Base-by-base conservation (phyloP, 1,140 invertebrate genomes). In the Anoplolepis gracilipes region DNA sequence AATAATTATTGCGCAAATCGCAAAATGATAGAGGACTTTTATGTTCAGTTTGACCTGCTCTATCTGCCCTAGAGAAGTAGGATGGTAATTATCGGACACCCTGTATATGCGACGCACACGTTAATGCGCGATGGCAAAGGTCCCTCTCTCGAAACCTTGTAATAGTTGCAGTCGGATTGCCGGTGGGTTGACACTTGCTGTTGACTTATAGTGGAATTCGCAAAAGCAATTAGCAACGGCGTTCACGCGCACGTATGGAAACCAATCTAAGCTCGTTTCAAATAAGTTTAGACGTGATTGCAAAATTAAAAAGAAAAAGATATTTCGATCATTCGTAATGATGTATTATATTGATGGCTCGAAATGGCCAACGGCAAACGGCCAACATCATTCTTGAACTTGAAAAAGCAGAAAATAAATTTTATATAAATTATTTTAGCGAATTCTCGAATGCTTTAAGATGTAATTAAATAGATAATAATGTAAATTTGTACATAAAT, bases 101-200 rank as follows among this genome's bases (percentile, higher is more conserved):
- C n/a, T n/a, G n/a, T 25, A 46, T 13, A 59, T 2, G 77, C 65
- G 39, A 4, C 65, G 81, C 42, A 46, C 57, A 46, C 57, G 30
- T 85, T 53, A n/a, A 78, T 42, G 53, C 64, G 42, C 49, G 33
- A 64, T 39, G 73, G 36, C 75, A 76, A 87, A 90, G 89, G 81
- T 73, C 82, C 75, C 25, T 53, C 25, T 53, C 61, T 86, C 61
- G 89, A 85, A 90, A 87, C 91, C 89, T 92, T 92, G 90, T 92
- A 90, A 91, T 90, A 91, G 87, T 89, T 90, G 82, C 88, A 87
- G 33, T 92, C 86, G 59, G 86, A 89, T 88, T 81, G 88, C 65
- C 6, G 13, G 67, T 75, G 28, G 59, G 11, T 16, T 53, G 46
- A 73, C 49, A 30, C 28, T 59, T 28, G 55, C 77, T n/a, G 19